Evolutionary conservation across 2,113 vertebrate species (phyloP).

Genomic region (Chaetorhynchus papuensis): DNA sequence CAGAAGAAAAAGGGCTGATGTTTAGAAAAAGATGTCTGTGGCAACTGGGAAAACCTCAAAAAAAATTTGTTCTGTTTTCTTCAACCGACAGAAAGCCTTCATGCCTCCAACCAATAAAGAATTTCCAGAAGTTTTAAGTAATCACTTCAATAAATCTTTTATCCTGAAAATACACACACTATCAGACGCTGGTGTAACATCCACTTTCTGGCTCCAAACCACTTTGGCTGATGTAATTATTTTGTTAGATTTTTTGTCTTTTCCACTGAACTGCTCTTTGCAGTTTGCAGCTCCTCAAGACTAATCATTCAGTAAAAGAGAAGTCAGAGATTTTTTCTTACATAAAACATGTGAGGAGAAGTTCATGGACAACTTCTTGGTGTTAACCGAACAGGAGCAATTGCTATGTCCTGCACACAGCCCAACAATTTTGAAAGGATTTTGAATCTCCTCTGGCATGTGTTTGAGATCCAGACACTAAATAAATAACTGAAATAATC

Average conservation of each 20-base stretch:
- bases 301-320: not conserved
- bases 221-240: not conserved
- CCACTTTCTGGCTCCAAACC: not conserved
- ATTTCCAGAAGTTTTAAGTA: not conserved
- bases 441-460: not conserved
- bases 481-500: not conserved
- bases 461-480: not conserved
- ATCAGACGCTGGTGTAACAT: not conserved
- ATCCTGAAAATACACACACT: not conserved
- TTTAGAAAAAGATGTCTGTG: not conserved
- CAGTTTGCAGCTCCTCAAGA: not conserved
- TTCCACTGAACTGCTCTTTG: not conserved
- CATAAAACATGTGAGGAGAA: not conserved
- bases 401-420: not conserved
- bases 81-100: not conserved
- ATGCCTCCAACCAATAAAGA: not conserved
- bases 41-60: not conserved
- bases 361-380: not conserved
- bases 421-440: not conserved
- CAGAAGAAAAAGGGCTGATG: not conserved
- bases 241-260: not conserved
- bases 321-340: not conserved
- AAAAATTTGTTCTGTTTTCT: not conserved
- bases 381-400: not conserved
- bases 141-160: not conserved